phyloP scores from a whole-genome alignment of 2,797 vertebrate species.

The Rhinoraja longicauda region DNA sequence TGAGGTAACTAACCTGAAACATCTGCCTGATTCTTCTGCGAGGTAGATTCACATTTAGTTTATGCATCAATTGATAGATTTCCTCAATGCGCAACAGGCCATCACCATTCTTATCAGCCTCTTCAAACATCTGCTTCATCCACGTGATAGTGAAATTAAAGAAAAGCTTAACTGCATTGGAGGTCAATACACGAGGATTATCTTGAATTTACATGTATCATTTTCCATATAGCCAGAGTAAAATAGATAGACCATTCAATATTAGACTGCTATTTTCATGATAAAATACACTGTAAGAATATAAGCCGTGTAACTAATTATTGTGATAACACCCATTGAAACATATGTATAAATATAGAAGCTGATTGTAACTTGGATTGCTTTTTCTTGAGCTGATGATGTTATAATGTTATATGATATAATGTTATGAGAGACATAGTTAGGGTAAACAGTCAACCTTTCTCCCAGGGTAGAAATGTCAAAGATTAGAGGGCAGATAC shows the following conservation, averaged over 20 bases:
- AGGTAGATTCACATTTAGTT: slow-evolving; percentile 91
- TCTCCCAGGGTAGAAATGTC: too few relatives aligned
- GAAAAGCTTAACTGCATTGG: slow-evolving; percentile 48
- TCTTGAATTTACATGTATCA: not conserved
- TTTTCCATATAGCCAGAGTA: not conserved
- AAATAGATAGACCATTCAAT: not conserved
- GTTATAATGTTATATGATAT: too few relatives aligned
- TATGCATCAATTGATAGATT: slow-evolving; percentile 92
- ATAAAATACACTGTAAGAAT: not conserved
- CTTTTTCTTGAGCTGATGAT: too few relatives aligned
- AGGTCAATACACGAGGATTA: not conserved
- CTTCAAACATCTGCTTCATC: slow-evolving; percentile 97
- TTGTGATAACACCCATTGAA: not conserved
- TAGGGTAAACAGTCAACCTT: too few relatives aligned
- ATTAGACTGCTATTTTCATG: not conserved
- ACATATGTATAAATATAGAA: not conserved
- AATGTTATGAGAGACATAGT: too few relatives aligned
- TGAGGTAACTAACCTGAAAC: slow-evolving; percentile 79
- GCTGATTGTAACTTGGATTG: too few relatives aligned
- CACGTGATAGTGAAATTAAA: slow-evolving; percentile 73
- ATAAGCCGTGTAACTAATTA: not conserved
- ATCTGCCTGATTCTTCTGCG: slow-evolving; percentile 95
- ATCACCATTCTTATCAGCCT: slow-evolving; percentile 94
- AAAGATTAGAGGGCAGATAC: too few relatives aligned
- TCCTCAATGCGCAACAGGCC: slow-evolving; percentile 93